Evolutionary conservation across 2,888 invertebrate genomes (phyloP), one percentile per base, ranked within the genome.

Genomic region (Geophilus truncorum): DNA sequence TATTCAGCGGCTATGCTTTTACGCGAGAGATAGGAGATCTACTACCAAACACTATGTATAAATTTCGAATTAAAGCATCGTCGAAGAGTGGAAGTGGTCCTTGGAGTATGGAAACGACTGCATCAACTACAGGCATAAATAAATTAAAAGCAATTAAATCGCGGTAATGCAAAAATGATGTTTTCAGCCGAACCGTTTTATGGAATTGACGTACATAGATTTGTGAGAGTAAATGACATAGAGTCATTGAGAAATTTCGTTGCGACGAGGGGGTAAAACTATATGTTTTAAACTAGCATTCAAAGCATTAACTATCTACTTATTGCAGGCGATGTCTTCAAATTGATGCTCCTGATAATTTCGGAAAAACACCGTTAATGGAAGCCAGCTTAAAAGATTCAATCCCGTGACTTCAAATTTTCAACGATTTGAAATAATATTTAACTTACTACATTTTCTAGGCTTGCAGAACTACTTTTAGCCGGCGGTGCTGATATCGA

Each of bases 371-470:
- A 25, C 70, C 70, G 25, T 70, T 70, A 70, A 70, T 70, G 70
- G 70, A 70, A 70, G 70, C 70, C 12, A 25, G 70, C n/a, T 15
- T 70, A 70, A 70, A 70, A 70, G 70, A 70, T 70, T 70, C 70
- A 1, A 70, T 70, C 15, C 70, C 70, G 70, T 70, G 18, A 51
- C 0, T 18, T 7, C 18, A n/a, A n/a, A n/a, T 15, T 51, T 18
- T 18, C 1, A 7, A 25, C 12, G 28, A 70, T n/a, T 4, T 25
- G 28, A 25, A 18, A n/a, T 21, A n/a, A 1, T 12, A 40, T 15
- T 40, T 40, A 51, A 51, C n/a, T n/a, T n/a, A n/a, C n/a, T n/a
- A n/a, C n/a, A 70, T 57, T 23, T 18, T 9, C 12, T 23, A 70
- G 70, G 28, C 70, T 70, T 25, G 25, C 28, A n/a, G 70, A 28